Evolutionary conservation across 2,888 invertebrate species (phyloP).

Genomic region (Leucozona laternaria): DNA sequence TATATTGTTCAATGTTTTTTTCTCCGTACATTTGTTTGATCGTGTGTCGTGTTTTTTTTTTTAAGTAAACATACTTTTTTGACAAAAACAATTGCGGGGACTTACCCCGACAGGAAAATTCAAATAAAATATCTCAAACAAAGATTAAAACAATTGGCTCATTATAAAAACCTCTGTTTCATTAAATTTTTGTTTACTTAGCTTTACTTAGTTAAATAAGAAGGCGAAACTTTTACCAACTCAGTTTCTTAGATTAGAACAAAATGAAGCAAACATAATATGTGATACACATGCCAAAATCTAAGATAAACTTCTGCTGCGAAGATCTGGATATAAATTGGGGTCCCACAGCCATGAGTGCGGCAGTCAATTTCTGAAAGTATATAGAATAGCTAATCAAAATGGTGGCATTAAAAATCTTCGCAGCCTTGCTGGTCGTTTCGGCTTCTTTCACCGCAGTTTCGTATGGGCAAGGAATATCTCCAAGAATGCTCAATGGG

Average conservation of each 20-base stretch:
- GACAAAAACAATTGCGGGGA: no score
- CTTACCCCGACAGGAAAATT: no score
- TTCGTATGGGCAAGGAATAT: background rate
- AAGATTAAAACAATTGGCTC: no score
- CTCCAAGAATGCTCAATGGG: conserved; percentile 9
- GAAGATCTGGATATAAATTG: background rate
- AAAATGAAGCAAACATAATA: background rate
- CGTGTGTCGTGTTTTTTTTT: no score
- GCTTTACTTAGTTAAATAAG: background rate
- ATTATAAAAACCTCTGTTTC: no score
- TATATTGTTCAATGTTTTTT: no score
- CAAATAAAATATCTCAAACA: no score
- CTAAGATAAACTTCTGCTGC: background rate
- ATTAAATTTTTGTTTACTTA: background rate
- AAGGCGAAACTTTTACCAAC: background rate
- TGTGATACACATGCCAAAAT: background rate
- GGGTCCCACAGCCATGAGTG: background rate
- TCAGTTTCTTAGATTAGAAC: background rate
- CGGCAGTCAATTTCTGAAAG: background rate
- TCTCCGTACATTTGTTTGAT: no score
- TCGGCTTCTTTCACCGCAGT: background rate
- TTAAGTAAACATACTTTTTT: no score
- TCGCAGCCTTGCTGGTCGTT: background rate
- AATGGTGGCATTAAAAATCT: background rate
- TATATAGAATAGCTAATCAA: background rate